These are phyloP conservation scores for Augochlora pura DNA, from an alignment of 1,140 invertebrate genomes.

Conservation along the genomic window DNA sequence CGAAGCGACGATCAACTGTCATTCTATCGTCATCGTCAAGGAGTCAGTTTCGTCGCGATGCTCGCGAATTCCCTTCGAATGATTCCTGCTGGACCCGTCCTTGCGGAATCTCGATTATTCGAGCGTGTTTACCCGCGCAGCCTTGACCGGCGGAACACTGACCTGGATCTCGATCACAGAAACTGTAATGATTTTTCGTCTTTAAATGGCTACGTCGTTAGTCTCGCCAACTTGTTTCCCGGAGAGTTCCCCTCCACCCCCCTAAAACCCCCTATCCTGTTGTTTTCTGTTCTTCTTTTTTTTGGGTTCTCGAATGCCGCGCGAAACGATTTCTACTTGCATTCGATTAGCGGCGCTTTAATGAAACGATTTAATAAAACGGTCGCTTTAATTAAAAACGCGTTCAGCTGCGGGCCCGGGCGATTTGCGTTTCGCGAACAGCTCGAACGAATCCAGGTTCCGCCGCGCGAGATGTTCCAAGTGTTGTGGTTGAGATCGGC, in stretches of 20 bases:
- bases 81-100: neutral
- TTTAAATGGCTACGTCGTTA: constrained; percentile 9
- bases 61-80: neutral
- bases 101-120: constrained; percentile 8
- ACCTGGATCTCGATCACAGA: constrained; percentile 5
- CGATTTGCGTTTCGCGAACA: neutral
- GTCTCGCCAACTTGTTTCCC: neutral
- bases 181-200: neutral
- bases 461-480: too few relatives aligned
- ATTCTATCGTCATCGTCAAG: neutral
- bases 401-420: neutral
- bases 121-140: neutral
- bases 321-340: neutral
- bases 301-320: neutral
- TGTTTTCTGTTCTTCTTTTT: neutral
- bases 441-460: constrained; percentile 25
- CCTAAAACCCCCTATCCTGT: too few relatives aligned
- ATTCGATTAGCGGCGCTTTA: constrained; percentile 1
- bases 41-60: neutral
- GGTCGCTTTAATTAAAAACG: neutral
- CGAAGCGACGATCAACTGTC: constrained; percentile 24
- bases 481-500: neutral
- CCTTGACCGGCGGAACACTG: neutral
- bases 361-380: neutral
- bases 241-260: too few relatives aligned